Conservation (phyloP, 1,140 invertebrate species). For the Hylaeus anthracinus region DNA sequence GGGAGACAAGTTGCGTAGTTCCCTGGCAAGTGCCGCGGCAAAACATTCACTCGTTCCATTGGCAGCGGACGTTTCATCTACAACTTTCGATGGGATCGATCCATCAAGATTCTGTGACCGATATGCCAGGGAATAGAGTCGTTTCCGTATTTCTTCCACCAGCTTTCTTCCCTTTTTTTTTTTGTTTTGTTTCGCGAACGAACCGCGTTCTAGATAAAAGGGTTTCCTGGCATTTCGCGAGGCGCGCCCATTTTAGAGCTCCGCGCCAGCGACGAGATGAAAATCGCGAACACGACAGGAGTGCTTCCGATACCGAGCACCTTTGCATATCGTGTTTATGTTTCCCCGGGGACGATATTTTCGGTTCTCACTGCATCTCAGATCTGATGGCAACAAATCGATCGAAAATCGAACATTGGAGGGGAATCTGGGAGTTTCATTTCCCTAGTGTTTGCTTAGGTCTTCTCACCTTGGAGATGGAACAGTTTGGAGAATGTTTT, state of each 20-base stretch:
- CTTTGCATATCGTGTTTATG: slow-evolving; percentile 23
- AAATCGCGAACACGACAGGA: not conserved
- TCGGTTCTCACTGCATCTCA: not conserved
- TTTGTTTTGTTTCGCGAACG: not conserved
- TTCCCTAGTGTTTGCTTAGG: not conserved
- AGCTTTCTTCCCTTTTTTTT: not conserved
- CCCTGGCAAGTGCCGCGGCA: no score
- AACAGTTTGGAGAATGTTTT: no score
- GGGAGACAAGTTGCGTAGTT: no score
- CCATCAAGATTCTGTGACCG: slow-evolving; percentile 16
- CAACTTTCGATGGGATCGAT: no score
- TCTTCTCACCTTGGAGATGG: no score
- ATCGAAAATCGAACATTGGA: slow-evolving; percentile 1
- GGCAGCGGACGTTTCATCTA: no score
- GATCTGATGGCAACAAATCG: slow-evolving; percentile 30
- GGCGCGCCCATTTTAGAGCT: not conserved
- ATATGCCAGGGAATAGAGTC: not conserved
- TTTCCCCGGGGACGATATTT: not conserved
- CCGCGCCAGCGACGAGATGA: not conserved
- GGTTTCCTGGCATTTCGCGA: not conserved
- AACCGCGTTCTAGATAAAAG: slow-evolving; percentile 17
- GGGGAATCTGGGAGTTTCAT: not conserved
- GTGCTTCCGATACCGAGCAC: not conserved
- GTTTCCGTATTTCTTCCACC: not conserved
- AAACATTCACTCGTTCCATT: no score